phyloP scores from a whole-genome alignment of 1,140 invertebrate genomes.

The Macrotrachela quadricornifera region DNA sequence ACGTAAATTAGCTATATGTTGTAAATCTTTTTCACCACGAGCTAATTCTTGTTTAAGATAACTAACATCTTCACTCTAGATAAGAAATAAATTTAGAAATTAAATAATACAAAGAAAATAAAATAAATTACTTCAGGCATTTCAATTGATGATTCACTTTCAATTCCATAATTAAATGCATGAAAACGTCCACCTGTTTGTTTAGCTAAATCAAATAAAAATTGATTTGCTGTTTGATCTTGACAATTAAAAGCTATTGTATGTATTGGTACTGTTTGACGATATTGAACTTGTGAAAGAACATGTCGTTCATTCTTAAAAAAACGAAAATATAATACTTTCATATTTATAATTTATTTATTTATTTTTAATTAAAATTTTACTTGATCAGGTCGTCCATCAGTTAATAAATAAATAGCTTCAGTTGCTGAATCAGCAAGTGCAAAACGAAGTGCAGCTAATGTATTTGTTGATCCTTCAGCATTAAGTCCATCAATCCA shows the following conservation, averaged over 20 bases:
- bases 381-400: conserved; percentile 30
- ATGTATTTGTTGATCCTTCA: conserved; percentile 28
- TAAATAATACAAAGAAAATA: not conserved
- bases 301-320: conserved; percentile 27
- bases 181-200: conserved; percentile 26
- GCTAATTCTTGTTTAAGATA: conserved; percentile 20
- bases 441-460: conserved; percentile 22
- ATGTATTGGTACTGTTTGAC: conserved; percentile 22
- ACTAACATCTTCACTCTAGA: conserved; percentile 26
- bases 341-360: too few species aligned
- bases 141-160: too few species aligned
- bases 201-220: conserved; percentile 23
- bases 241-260: conserved; percentile 31
- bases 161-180: conserved; percentile 15
- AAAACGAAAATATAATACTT: too few species aligned
- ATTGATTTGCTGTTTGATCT: conserved; percentile 28
- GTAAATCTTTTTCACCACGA: conserved; percentile 16
- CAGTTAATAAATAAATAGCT: conserved; percentile 28
- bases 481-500: conserved; percentile 28
- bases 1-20: conserved; percentile 19
- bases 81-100: not conserved
- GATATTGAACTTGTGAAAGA: conserved; percentile 25
- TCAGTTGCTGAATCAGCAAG: conserved; percentile 22
- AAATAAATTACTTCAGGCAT: not conserved
- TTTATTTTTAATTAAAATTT: not conserved